Conservation (phyloP, 2,797 vertebrate species). For the Trachurus trachurus region DNA sequence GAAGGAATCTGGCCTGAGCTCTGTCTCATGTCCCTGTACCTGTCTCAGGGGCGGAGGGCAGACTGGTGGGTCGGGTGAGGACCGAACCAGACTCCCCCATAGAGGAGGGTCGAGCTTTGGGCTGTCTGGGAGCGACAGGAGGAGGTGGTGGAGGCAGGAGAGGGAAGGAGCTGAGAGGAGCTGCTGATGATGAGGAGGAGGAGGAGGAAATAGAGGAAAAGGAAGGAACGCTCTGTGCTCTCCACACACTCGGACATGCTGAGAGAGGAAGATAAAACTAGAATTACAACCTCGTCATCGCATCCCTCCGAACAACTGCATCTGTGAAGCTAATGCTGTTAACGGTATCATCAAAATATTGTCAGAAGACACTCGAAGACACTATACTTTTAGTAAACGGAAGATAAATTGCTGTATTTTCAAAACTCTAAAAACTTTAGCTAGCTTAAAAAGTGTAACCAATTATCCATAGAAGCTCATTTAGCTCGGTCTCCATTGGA, state of each 20-base stretch:
- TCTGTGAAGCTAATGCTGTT: too few relatives aligned
- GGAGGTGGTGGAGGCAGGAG: conserved; percentile 36
- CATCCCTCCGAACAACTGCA: too few relatives aligned
- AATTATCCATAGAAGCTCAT: too few relatives aligned
- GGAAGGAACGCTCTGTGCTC: conserved; percentile 58
- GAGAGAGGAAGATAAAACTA: background rate
- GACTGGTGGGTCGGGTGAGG: conserved; percentile 81
- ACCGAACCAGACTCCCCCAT: conserved; percentile 56
- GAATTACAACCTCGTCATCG: too few relatives aligned
- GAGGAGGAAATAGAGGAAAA: conserved; percentile 46
- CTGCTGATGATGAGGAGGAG: conserved; percentile 61
- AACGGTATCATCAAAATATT: too few relatives aligned
- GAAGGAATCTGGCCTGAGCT: background rate
- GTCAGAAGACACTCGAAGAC: too few relatives aligned
- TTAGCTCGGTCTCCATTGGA: too few relatives aligned
- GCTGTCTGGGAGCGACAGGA: conserved; percentile 43
- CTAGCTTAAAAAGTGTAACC: too few relatives aligned
- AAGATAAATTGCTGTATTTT: too few relatives aligned
- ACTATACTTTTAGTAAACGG: too few relatives aligned
- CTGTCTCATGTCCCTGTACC: conserved; percentile 62
- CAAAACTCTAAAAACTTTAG: too few relatives aligned
- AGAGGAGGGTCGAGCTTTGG: conserved; percentile 53
- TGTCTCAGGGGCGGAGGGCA: conserved; percentile 83
- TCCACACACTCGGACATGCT: conserved; percentile 43
- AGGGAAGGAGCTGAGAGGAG: conserved; percentile 59